Base-by-base conservation (phyloP, 2,888 invertebrate genomes). In the Seladonia tumulorum region DNA sequence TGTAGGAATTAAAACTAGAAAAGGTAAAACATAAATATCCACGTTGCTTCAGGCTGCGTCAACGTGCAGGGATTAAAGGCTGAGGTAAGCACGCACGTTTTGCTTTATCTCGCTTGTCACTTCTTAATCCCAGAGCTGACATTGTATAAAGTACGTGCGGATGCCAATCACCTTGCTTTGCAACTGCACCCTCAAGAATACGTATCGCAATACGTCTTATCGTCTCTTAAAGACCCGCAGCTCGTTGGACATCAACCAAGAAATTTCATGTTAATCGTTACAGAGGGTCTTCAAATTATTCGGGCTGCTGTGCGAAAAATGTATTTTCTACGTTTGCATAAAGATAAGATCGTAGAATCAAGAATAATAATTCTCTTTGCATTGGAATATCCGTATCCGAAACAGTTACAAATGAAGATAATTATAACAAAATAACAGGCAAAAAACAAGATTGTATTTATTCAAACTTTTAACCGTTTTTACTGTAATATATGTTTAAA, bases 31-130 rank as follows among this genome's bases (percentile, higher is more conserved):
- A n/a, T 25, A 22, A 47, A 76, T 47, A 47, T 29, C 22, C 29
- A 60, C 16, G n/a, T 73, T 47, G 42, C 16, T 16, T 45, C 16
- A n/a, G 47, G 72, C 16, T 25, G 35, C 8, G 76, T n/a, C 77
- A 77, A 70, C 39, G 39, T 77, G 60, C 66, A 25, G 12, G 35
- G 78, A 71, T 78, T 49, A 79, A 73, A 79, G 63, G 2, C 45
- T 42, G 5, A 79, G 35, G 66, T 79, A 73, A 42, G 73, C 10
- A 57, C 49, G 16, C 49, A 73, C 79, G 49, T 66, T 73, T 49
- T 47, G 63, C 73, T 39, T 79, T 79, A 79, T 79, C 73, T 25
- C 18, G 25, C 66, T 47, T 49, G 73, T 73, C 79, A 79, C 73
- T 79, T 79, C 73, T 39, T 66, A 79, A 73, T 66, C 35, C 73